Evolutionary conservation across 2,888 invertebrate genomes (phyloP).

Genomic region (Cyclophora albipunctata): DNA sequence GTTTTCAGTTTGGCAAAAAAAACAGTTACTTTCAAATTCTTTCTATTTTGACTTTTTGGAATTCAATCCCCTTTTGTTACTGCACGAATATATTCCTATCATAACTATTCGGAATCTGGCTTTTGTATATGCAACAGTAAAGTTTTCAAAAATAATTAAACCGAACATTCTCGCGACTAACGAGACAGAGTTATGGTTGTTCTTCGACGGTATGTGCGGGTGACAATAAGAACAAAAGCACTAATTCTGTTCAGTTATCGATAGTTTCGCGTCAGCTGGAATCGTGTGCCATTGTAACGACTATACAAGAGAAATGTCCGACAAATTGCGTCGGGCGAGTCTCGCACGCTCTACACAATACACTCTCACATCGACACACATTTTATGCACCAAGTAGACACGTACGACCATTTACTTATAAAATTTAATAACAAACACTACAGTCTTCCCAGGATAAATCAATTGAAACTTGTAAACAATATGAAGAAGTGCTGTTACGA

Average conservation of each 20-base stretch:
- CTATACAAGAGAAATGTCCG: slow-evolving; percentile 59
- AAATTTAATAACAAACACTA: not conserved
- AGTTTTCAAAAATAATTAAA: no score
- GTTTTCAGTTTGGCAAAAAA: no score
- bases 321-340: slow-evolving; percentile 60
- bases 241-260: slow-evolving; percentile 56
- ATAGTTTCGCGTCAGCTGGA: slow-evolving; percentile 56
- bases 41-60: no score
- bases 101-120: no score
- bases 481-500: slow-evolving; percentile 4
- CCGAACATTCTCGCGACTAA: slow-evolving; percentile 21
- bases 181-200: slow-evolving; percentile 40
- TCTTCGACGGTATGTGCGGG: slow-evolving; percentile 26
- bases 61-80: no score
- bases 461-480: slow-evolving; percentile 6
- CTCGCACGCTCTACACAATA: slow-evolving; percentile 30
- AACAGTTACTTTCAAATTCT: no score
- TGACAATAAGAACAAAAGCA: slow-evolving; percentile 49
- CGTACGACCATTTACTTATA: not conserved
- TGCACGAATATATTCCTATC: no score
- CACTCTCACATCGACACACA: slow-evolving; percentile 47
- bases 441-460: not conserved
- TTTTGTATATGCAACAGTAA: no score
- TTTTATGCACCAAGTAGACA: slow-evolving; percentile 46
- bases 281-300: slow-evolving; percentile 53